phyloP scores from a whole-genome alignment of 1,140 invertebrate species.

The fruit fly (Drosophila melanogaster) region DNA sequence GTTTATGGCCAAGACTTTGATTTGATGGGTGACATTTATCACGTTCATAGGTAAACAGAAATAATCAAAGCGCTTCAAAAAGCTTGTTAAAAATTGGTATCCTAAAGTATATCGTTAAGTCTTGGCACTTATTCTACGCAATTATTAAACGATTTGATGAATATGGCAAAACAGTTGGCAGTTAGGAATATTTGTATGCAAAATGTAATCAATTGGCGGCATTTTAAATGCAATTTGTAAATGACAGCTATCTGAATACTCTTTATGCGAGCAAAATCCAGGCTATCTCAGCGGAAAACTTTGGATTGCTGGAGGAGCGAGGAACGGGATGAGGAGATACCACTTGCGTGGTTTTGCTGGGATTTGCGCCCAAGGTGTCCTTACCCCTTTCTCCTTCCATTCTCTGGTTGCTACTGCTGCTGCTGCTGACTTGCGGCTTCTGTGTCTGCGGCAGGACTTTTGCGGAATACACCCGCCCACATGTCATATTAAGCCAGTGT shows the following conservation, averaged over 20 bases:
- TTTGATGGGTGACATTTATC: background rate
- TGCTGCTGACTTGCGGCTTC: constrained; percentile 66
- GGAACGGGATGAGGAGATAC: background rate
- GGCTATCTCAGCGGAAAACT: constrained; percentile 6
- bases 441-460: constrained; percentile 54
- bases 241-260: background rate
- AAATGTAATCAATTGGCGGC: background rate
- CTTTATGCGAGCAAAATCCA: constrained; percentile 1
- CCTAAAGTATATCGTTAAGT: too few species aligned
- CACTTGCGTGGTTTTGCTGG: constrained; percentile 3
- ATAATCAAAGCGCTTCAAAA: background rate
- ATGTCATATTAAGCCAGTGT: constrained; percentile 78
- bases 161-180: too few species aligned
- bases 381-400: background rate
- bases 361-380: constrained; percentile 4
- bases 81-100: background rate
- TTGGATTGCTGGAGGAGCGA: background rate
- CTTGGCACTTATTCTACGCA: too few species aligned
- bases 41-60: background rate
- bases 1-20: constrained; percentile 24
- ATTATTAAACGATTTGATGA: too few species aligned
- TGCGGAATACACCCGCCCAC: constrained; percentile 25
- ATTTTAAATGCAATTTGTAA: background rate
- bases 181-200: background rate
- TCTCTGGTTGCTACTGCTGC: constrained; percentile 24